Evolutionary conservation across 2,113 vertebrate genomes (phyloP), one percentile per base, ranked within the genome.

Genomic region (Perognathus longimembris): DNA sequence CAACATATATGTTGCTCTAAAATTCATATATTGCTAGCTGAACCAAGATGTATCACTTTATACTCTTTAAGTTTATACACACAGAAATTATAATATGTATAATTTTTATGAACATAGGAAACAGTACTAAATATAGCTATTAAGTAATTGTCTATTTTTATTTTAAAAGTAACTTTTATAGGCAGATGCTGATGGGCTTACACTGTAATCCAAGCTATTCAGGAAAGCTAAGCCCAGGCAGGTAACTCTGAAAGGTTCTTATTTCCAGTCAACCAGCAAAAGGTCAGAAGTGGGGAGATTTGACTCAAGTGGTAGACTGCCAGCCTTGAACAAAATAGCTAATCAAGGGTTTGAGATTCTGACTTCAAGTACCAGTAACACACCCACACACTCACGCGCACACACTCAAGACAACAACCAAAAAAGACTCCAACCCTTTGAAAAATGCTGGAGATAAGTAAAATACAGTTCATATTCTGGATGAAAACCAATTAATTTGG

Each of bases 61-160:
- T 40, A 81, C 14, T 77, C 50, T n/a, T n/a, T 54, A 17, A 70
- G 24, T 34, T 71, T 79, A 81, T 12, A 42, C 70, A 67, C 8
- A 77, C 28, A 70, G 30, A 89, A 71, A 69, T 63, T 76, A n/a
- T 59, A 76, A 84, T 20, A 66, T 40, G 77, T 67, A 94, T 64
- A 54, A 18, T 54, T 54, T 45, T 64, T 66, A 2, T 50, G 22
- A 88, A 87, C 32, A 79, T 45, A 45, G 34, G 15, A 54, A 54
- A 70, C 22, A 74, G 54, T 76, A 42, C 10, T 32, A 24, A 85
- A 69, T 84, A 11, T 40, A 4, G 69, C 57, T 59, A 66, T 73
- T 90, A 84, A 90, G 3, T 86, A 64, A 59, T 26, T 88, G 5
- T 14, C 42, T 69, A 2, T n/a, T 34, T 69, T 74, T 50, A 22